Conservation (phyloP, 2,113 vertebrate species). For the Pitta sordida region DNA sequence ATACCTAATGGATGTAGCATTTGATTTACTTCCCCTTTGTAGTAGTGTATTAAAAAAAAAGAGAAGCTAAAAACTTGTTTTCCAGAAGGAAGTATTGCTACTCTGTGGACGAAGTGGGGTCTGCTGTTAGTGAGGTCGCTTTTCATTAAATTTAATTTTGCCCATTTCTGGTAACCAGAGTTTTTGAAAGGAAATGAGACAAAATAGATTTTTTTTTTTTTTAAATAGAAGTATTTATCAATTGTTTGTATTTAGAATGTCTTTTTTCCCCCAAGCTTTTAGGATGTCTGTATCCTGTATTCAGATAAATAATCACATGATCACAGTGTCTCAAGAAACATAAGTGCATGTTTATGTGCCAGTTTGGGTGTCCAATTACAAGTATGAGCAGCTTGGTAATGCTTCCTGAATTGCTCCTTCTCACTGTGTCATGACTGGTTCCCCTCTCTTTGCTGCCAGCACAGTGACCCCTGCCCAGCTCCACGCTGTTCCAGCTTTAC, state of each 20-base stretch:
- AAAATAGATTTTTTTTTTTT: not conserved
- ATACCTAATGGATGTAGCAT: not conserved
- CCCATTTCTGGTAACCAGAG: not conserved
- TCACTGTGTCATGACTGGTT: not conserved
- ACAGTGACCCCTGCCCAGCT: not conserved
- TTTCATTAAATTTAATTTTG: not conserved
- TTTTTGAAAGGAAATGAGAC: not conserved
- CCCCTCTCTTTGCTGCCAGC: not conserved
- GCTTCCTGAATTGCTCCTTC: not conserved
- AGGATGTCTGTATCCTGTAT: not conserved
- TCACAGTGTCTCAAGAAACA: not conserved
- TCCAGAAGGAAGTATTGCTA: not conserved
- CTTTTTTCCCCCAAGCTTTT: not conserved
- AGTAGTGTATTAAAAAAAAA: not conserved
- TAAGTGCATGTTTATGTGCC: not conserved
- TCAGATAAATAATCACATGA: not conserved
- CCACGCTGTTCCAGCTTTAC: not conserved
- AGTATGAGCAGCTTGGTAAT: not conserved
- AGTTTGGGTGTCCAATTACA: not conserved
- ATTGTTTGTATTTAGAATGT: not conserved
- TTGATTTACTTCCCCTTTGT: not conserved
- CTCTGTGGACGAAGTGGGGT: not conserved
- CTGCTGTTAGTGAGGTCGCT: not conserved
- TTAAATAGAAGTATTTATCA: not conserved
- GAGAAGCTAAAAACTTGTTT: not conserved